phyloP scores from a whole-genome alignment of 2,888 invertebrate genomes.

The Dysmachus trigonus region DNA sequence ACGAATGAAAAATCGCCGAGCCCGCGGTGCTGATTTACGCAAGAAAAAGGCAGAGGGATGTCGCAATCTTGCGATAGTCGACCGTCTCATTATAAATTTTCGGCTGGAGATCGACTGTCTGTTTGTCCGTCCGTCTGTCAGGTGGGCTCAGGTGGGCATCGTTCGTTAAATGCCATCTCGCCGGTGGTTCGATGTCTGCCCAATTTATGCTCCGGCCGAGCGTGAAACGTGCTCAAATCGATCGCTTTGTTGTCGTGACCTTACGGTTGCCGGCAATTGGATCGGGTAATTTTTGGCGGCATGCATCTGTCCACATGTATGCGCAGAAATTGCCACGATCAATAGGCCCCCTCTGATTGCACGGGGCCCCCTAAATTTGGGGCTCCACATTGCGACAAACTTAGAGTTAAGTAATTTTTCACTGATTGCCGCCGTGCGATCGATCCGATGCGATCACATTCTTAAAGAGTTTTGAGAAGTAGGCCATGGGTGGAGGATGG shows the following conservation, averaged over 20 bases:
- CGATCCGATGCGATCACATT: not conserved
- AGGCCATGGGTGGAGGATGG: not conserved
- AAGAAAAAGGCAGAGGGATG: not conserved
- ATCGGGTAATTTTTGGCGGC: not conserved
- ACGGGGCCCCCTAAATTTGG: not conserved
- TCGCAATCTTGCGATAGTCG: not conserved
- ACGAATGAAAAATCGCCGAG: not conserved
- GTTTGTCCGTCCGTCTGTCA: not conserved
- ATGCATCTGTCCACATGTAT: not conserved
- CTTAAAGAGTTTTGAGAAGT: not conserved
- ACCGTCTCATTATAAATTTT: not conserved
- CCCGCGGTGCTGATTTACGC: not conserved
- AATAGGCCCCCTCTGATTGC: not conserved
- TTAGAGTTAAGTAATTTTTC: not conserved
- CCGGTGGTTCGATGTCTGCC: not conserved
- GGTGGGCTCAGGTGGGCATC: not conserved
- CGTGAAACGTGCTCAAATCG: not conserved
- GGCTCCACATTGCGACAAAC: not conserved
- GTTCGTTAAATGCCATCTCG: slow-evolving; percentile 1
- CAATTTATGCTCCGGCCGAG: not conserved
- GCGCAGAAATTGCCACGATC: not conserved
- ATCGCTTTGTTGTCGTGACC: not conserved
- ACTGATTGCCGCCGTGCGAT: not conserved
- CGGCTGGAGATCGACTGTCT: not conserved
- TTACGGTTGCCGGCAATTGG: not conserved